Percentiles rank a stretch among this genome's conserved stretches.
Evolutionary conservation across 1,140 invertebrate species (phyloP).

Genomic region (Heliconius hermathena): DNA sequence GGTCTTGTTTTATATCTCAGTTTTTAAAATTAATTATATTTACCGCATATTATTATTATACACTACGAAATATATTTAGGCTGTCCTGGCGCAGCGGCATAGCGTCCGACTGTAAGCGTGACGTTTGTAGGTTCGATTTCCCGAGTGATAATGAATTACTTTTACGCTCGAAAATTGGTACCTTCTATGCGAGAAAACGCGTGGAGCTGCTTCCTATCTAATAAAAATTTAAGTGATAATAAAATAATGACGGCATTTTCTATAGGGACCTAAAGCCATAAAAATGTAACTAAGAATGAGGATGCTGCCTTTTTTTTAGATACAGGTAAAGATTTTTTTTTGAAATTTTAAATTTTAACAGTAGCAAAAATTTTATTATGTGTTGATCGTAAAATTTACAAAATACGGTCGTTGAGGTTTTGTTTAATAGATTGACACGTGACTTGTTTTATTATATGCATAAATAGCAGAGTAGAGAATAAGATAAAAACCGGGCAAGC

Average conservation of each 20-base stretch:
- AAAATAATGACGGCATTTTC: background rate
- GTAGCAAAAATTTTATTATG: conserved; percentile 11
- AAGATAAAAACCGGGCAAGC: too few species aligned
- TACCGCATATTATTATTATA: too few species aligned
- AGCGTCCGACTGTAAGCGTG: too few species aligned
- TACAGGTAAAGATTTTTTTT: background rate
- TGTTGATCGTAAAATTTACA: background rate
- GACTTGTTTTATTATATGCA: background rate
- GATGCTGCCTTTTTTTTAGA: background rate
- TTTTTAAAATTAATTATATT: too few species aligned
- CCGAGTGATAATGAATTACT: background rate
- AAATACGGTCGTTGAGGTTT: background rate
- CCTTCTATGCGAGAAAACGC: background rate
- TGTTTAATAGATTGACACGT: background rate
- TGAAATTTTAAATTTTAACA: background rate
- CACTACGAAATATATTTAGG: too few species aligned
- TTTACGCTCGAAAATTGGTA: background rate
- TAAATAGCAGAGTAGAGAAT: too few species aligned
- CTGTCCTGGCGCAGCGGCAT: too few species aligned
- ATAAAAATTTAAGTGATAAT: background rate
- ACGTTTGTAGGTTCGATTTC: too few species aligned
- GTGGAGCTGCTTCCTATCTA: background rate
- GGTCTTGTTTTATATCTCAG: too few species aligned
- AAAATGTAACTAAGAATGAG: background rate
- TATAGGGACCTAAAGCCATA: background rate